Base-by-base conservation (phyloP, 2,888 invertebrate species). In the Phalera bucephala region DNA sequence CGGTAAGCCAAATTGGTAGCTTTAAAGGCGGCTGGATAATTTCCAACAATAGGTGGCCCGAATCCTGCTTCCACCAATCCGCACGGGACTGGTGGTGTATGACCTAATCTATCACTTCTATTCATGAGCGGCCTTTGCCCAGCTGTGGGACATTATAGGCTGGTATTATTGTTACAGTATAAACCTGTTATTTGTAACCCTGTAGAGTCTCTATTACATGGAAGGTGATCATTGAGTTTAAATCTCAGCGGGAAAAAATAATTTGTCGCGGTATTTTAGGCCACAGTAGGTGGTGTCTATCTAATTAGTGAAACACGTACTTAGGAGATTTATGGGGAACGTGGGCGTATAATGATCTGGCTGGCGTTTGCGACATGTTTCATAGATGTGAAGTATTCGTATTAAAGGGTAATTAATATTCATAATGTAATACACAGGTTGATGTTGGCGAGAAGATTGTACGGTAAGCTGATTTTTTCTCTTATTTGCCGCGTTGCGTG, bases 241-340 rank as follows among this genome's bases (percentile, higher is more conserved):
- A 50, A 57, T 50, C 70, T 40, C 66, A 63, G 64, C 66, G 58
- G 67, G 70, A 50, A 43, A 45, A 60, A 56, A 60, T 50, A 48
- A 63, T 56, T 65, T 53, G 52, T 64, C 52, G 54, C 60, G 55
- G 47, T 44, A 52, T 52, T 64, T 57, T 3, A 50, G 45, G 44
- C 40, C 60, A 53, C 71, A 67, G 71, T 72, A 58, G 70, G 69
- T 60, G 71, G 69, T 44, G 45, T 31, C 55, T 64, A 57, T 63
- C 54, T 54, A 61, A 69, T 66, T 69, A 66, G 47, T 54, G 34
- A 46, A 54, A 59, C 56, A 51, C 51, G 58, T 61, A 45, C 46
- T 54, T 46, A 43, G n/a, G 31, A 46, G 40, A 47, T 47, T 52
- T 56, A 43, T 50, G 38, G 45, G 56, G 45, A 44, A 36, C 36